A percentile compares a stretch with the other conserved stretches of the same genome.
phyloP scores from a whole-genome alignment of 1,140 invertebrate species.

The Condylostylus longicornis region DNA sequence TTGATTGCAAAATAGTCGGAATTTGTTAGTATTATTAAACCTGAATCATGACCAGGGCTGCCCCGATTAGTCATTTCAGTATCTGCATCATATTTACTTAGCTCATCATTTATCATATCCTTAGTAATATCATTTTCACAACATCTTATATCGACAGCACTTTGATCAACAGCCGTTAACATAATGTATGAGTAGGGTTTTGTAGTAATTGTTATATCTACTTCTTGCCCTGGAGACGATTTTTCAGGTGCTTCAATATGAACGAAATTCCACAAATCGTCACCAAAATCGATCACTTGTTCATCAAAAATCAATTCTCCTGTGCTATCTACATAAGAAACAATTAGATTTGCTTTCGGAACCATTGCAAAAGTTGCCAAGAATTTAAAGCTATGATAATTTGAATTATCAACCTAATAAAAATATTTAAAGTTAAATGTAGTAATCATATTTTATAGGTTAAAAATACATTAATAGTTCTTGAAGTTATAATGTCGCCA shows the following conservation, averaged over 20 bases:
- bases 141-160: slow-evolving; percentile 55
- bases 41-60: slow-evolving; percentile 27
- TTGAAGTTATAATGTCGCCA: slow-evolving; percentile 63
- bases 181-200: slow-evolving; percentile 78
- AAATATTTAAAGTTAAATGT: slow-evolving; percentile 1
- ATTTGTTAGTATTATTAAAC: slow-evolving; percentile 28
- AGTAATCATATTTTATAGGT: neutral
- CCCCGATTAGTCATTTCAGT: slow-evolving; percentile 23
- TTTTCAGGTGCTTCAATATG: slow-evolving; percentile 35
- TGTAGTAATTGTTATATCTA: slow-evolving; percentile 57
- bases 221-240: slow-evolving; percentile 52
- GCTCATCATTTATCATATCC: slow-evolving; percentile 27
- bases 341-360: slow-evolving; percentile 63
- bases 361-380: slow-evolving; percentile 67
- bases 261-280: slow-evolving; percentile 62
- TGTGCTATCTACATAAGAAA: slow-evolving; percentile 59
- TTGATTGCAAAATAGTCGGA: slow-evolving; percentile 25
- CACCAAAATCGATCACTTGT: slow-evolving; percentile 61
- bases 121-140: slow-evolving; percentile 32
- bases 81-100: slow-evolving; percentile 31
- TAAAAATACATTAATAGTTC: slow-evolving; percentile 41
- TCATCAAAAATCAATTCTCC: slow-evolving; percentile 75
- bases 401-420: slow-evolving; percentile 23
- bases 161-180: slow-evolving; percentile 75
- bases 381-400: slow-evolving; percentile 39